Evolutionary conservation across 2,113 vertebrate genomes (phyloP).

Genomic region (Cyphomyrus plagiostoma): DNA sequence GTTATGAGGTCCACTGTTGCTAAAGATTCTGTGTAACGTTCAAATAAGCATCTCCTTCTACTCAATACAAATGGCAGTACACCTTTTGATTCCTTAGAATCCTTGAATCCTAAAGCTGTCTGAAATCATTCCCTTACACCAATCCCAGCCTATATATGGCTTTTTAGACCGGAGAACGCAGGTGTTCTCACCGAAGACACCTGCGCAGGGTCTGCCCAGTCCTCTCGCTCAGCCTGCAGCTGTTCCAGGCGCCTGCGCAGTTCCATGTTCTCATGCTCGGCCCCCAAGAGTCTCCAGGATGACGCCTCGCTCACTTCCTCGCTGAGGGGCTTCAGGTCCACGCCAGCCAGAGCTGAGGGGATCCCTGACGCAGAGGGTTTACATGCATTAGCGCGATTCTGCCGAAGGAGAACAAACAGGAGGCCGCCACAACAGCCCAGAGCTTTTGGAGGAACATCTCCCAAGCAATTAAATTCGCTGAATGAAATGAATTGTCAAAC

Average conservation of each 20-base stretch:
- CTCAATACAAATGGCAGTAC: not conserved
- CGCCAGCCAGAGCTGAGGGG: not conserved
- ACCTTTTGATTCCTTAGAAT: not conserved
- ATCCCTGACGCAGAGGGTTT: slow-evolving; percentile 14
- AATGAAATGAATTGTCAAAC: not conserved
- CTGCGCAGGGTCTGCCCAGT: not conserved
- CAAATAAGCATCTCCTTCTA: not conserved
- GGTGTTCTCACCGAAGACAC: not conserved
- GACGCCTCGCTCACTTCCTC: slow-evolving; percentile 65
- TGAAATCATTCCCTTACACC: not conserved
- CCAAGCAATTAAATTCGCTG: not conserved
- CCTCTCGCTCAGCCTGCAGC: slow-evolving; percentile 58
- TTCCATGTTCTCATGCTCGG: slow-evolving; percentile 64
- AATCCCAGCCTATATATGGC: not conserved
- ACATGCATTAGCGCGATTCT: not conserved
- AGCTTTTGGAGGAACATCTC: not conserved
- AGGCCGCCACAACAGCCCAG: not conserved
- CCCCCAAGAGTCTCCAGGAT: slow-evolving; percentile 61
- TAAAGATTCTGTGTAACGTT: not conserved
- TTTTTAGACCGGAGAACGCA: not conserved
- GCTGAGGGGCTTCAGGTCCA: slow-evolving; percentile 61
- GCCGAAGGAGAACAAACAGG: not conserved
- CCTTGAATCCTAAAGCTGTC: not conserved
- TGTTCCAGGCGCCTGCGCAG: slow-evolving; percentile 59
- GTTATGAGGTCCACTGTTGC: not conserved